Evolutionary conservation across 2,113 vertebrate species (phyloP), one percentile per base, ranked within the genome.

Genomic region (Psettodes erumei): DNA sequence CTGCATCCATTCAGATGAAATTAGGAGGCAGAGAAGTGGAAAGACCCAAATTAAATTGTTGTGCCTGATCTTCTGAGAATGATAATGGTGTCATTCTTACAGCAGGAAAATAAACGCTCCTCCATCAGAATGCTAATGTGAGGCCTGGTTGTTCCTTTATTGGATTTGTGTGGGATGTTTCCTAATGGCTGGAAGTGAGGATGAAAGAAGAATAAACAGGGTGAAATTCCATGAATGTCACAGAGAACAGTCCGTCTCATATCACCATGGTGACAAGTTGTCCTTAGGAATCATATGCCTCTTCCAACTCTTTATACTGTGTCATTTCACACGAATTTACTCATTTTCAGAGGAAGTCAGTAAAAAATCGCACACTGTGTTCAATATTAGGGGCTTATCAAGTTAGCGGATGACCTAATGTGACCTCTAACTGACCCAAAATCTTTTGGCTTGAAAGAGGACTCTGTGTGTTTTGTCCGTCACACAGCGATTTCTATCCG

Each of bases 41-140:
- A 83, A 80, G 7, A 74, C 68, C 69, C 75, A 50, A 77, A 83
- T 87, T 55, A 47, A 73, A 85, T 81, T 38, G 48, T 62, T 62
- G 19, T 45, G 12, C 67, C 42, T 53, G 56, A 60, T 74, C 79
- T 56, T 80, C 58, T 25, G 21, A 30, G 67, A 42, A 55, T 30
- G 71, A 92, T 88, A 92, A 92, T 88, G 45, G 77, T 38, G 72
- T 87, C 87, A 74, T 91, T 92, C 85, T 90, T 77, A 63, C 71
- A 38, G 45, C 84, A 77, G 84, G 85, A 88, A n/a, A 90, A 75
- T 70, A 72, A 75, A 78, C 50, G 0, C 37, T 16, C 51, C 19
- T 32, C 56, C 77, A 13, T 69, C 71, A 61, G 51, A 45, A 50
- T 19, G 82, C 50, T 60, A 48, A 84, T 85, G 81, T 74, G 82